These are phyloP conservation scores for Holothuria glaberrima DNA, from an alignment of 35 echinoderm and acorn worm genomes.

Conservation along the genomic window DNA sequence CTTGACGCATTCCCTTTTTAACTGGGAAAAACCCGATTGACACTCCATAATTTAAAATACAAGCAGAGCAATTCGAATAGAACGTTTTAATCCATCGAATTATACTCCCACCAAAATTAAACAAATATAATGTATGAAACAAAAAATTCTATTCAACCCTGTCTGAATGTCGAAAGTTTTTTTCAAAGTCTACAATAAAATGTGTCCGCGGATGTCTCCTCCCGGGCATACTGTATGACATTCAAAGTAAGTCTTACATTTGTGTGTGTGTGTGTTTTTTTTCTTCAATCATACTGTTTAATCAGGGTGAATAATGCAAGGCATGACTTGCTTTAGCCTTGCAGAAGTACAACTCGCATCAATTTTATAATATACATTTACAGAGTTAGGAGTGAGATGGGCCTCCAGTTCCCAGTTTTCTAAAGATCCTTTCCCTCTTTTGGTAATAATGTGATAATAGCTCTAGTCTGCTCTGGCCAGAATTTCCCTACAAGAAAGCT, in stretches of 20 bases:
- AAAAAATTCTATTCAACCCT: conserved; percentile 19
- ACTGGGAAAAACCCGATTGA: conserved; percentile 4
- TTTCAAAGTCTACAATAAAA: conserved; percentile 16
- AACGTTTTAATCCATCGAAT: no score
- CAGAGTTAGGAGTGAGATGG: not conserved
- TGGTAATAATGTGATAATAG: conserved; percentile 26
- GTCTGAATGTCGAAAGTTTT: no score
- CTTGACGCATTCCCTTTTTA: conserved; percentile 40
- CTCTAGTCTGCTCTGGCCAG: conserved; percentile 7
- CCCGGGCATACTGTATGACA: not conserved
- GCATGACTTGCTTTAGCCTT: conserved; percentile 14
- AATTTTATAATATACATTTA: conserved; percentile 56
- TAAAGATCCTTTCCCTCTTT: no score
- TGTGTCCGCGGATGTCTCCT: not conserved
- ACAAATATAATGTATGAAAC: no score
- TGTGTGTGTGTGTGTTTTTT: no score
- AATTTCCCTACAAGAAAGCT: conserved; percentile 13
- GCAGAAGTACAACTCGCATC: conserved; percentile 1
- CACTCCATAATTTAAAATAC: no score
- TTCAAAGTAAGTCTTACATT: no score
- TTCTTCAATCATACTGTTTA: no score
- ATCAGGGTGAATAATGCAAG: conserved; percentile 8
- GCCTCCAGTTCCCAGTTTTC: conserved; percentile 41
- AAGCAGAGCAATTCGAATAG: no score
- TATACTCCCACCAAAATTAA: no score